Evolutionary conservation across 1,140 invertebrate species (phyloP), one percentile per base, ranked within the genome.

Genomic region (Drosophila tsacasi): DNA sequence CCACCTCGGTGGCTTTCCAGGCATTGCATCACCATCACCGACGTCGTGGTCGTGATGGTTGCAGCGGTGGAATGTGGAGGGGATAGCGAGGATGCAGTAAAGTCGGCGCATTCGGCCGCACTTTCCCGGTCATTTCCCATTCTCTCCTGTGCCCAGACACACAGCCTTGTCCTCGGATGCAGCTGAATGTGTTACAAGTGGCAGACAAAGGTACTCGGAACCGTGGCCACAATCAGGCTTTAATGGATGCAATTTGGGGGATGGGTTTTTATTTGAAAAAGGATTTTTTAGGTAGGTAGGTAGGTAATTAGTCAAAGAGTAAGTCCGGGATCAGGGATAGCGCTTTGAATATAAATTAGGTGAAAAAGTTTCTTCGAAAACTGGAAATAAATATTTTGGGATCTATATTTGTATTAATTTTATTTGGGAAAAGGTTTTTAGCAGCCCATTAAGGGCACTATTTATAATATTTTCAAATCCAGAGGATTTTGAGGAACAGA

Each of bases 151-250:
- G 30, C 2, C 13, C 21, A 17, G 12, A 30, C 32, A 21, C 32
- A 21, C 37, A 49, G 35, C 27, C 42, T n/a, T 50, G 25, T 54
- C 21, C 46, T 47, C 39, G 60, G 17, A 35, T 39, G 65, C 61
- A 71, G 68, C 61, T 39, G 68, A 90, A 90, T 89, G 84, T 89
- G 84, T 90, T 90, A 89, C 84, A 89, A 89, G 81, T 90, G 84
- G 83, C 49, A 61, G 44, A 30, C 62, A 67, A 58, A 23, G 50
- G 54, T 19, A 21, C 9, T 25, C 2, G 21, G 49, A 54, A 62
- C 32, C 21, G 32, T 55, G 32, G 15, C 1, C 8, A 8, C 1
- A 55, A 55, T 10, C 23, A 2, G 7, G 4, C 0, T 37, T 21
- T n/a, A 23, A 10, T 25, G 19, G 2, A 17, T 13, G 52, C 35